Evolutionary conservation across 2,113 vertebrate species (phyloP), one percentile per base, ranked within the genome.

Genomic region (Dendropsophus ebraccatus): DNA sequence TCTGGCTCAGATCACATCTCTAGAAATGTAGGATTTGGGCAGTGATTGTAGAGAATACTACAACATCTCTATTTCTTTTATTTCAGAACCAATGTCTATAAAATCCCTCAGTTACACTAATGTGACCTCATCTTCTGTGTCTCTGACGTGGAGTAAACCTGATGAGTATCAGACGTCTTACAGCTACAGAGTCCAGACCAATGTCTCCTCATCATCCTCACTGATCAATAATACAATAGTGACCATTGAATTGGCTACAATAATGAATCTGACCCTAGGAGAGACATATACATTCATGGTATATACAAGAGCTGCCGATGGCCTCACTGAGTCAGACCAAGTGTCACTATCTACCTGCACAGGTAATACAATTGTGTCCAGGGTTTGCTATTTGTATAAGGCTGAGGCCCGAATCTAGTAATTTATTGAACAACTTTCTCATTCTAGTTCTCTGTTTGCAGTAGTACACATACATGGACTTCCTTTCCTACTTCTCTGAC

Each of bases 261-360:
- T 95, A 25, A 0, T 0, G 0, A 0, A 4, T 0, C 88, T 97
- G 67, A 75, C 0, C 17, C 89, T 95, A 41, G 96, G 96, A 41
- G 91, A 74, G 0, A 2, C 0, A 41, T 41, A 41, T 41, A 41
- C 41, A 41, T 41, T 41, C 41, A 3, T 41, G 41, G 41, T 41
- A 41, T 95, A 95, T 74, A 76, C n/a, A 41, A 41, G 41, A 41
- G 41, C 41, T 41, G 41, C 41, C 41, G 41, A 41, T 41, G 3
- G 41, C 4, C 3, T 41, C 41, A 41, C 41, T 41, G 41, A 41
- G 8, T 41, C 41, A 41, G 41, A 41, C 41, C 41, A 3, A 8
- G 41, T 41, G 41, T 41, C 41, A 5, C 4, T 41, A 75, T 52
- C 41, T 41, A 41, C 41, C 41, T 41, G 41, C 41, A 41, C 41